These are phyloP conservation scores for Noctua janthina DNA, from an alignment of 2,888 invertebrate species.

Conservation along the genomic window DNA sequence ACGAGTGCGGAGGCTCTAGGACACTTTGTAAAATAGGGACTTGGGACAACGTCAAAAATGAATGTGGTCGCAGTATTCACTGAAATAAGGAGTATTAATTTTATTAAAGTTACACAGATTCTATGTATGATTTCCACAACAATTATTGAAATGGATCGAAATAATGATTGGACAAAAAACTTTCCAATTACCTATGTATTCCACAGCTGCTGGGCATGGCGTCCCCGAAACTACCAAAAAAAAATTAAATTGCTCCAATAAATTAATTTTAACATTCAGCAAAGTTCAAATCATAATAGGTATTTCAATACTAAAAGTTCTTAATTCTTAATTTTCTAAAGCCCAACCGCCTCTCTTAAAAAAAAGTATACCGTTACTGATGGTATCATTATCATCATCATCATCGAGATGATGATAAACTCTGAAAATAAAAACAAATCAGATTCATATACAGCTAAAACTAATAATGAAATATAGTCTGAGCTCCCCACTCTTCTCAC, in stretches of 20 bases:
- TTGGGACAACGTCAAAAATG: constrained; percentile 1
- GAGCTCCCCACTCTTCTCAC: constrained; percentile 46
- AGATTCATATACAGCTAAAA: not conserved
- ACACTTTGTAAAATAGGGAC: constrained; percentile 10
- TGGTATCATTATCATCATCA: not conserved
- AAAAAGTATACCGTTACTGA: not conserved
- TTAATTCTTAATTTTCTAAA: not conserved
- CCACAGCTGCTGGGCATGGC: not conserved
- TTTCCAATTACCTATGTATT: too few species aligned
- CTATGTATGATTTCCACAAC: not conserved
- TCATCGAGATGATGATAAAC: not conserved
- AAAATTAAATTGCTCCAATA: too few species aligned
- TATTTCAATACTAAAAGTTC: not conserved
- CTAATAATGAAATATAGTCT: not conserved
- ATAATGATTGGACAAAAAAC: not conserved
- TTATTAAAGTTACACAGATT: not conserved
- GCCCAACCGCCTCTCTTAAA: not conserved
- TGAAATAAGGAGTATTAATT: not conserved
- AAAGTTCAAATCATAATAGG: not conserved
- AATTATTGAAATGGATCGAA: not conserved
- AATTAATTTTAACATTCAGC: not conserved
- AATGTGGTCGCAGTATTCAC: not conserved
- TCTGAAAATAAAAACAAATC: not conserved
- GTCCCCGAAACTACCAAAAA: too few species aligned
- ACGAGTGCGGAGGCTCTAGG: constrained; percentile 26